Evolutionary conservation across 2,113 vertebrate genomes (phyloP), one percentile per base, ranked within the genome.

Genomic region (Campylomormyrus tamandua): DNA sequence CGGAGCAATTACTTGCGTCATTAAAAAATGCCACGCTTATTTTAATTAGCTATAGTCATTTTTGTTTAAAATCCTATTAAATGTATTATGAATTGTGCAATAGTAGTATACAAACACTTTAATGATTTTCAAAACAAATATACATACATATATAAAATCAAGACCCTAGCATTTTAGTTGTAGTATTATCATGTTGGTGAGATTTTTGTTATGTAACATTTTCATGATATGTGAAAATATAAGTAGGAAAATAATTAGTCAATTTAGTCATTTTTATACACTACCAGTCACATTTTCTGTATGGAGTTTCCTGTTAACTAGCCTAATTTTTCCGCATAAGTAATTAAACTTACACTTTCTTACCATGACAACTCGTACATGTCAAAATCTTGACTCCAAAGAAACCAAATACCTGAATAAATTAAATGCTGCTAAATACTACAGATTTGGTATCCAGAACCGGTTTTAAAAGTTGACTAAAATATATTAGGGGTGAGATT

Each of bases 31-130:
- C 70, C 49, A 27, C 31, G 17, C 7, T 19, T 70, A 49, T 46
- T 88, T 62, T 49, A 85, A 49, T n/a, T 85, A 85, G 83, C 42
- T 85, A 85, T 85, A 42, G 11, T 49, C n/a, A 50, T 87, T 48
- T 13, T 53, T 35, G 24, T 31, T 31, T 17, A 39, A 53, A 87
- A 31, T 53, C 6, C 48, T 35, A 7, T 53, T 8, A 49, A 42
- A 85, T 85, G 15, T 49, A 39, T 45, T 49, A 11, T 45, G 83
- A 49, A 24, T 86, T 86, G 3, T 50, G 24, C 83, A 48, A 84
- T 45, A 45, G 5, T 83, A 19, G 10, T 70, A 56, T 56, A 21
- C 19, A 70, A 70, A 31, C 7, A 84, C 39, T 42, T 83, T 83
- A 19, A 50, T 86, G 46, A 48, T 45, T 86, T 86, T 86, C 7